Base-by-base conservation (phyloP, 2,888 invertebrate genomes). In the Apomyelois bistriatella region DNA sequence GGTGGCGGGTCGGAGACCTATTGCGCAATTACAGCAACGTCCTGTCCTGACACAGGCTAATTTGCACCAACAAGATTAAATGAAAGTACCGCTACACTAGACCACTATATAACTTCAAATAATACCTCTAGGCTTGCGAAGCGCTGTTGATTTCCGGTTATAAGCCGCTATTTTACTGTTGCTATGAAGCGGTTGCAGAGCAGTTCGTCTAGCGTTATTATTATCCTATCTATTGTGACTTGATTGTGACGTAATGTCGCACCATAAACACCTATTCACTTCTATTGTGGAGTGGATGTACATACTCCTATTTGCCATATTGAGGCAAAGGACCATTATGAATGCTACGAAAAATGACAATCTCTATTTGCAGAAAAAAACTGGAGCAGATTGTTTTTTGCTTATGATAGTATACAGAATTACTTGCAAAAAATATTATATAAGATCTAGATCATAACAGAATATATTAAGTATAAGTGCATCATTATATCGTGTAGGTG, bases 111-210 rank as follows among this genome's bases (percentile, higher is more conserved):
- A 62, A 70, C 63, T 64, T 65, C 70, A 66, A 66, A 65, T 71
- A 67, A 69, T 68, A 65, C 58, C 65, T 32, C 13, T 66, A 71
- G 70, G 67, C 68, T 68, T 70, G 70, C 69, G 71, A 72, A 72
- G 68, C 68, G 68, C 66, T 66, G 68, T 72, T 70, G 61, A 73
- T 82, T 76, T 82, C 85, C 85, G 82, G 85, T 80, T 81, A 71
- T 57, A 58, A 66, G 62, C 76, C 74, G 76, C 76, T 82, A 79
- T 76, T 74, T 70, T 70, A 79, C 82, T 85, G 82, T 85, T 85
- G 69, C 84, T 72, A 80, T 64, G 77, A 70, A 69, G 68, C 64
- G 65, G 62, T 61, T 62, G 67, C 62, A 61, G 65, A 65, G 61
- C 68, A 64, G 59, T 59, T 69, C n/a, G n/a, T n/a, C n/a, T 66